Conservation (phyloP, 2,797 vertebrate genomes). For the Australoheros facetus region DNA sequence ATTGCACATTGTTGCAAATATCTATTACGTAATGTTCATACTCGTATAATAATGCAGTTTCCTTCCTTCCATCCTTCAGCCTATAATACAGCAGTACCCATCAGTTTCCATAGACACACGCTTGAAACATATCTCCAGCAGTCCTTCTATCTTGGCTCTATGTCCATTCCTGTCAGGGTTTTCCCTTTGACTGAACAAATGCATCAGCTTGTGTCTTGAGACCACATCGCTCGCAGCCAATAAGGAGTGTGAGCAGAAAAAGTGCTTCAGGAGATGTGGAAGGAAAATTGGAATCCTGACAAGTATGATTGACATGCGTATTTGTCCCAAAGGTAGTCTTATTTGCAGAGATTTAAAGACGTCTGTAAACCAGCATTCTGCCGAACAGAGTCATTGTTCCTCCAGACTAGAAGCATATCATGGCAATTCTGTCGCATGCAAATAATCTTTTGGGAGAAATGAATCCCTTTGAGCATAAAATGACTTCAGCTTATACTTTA, state of each 20-base stretch:
- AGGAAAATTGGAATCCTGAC: constrained; percentile 80
- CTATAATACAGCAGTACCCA: constrained; percentile 64
- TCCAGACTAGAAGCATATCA: constrained; percentile 65
- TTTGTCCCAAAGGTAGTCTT: constrained; percentile 77
- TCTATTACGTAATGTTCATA: constrained; percentile 42
- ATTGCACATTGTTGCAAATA: constrained; percentile 35
- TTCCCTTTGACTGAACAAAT: constrained; percentile 75
- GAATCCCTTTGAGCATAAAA: constrained; percentile 72
- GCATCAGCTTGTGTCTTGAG: constrained; percentile 76
- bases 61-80: constrained; percentile 43
- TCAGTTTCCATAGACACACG: constrained; percentile 67
- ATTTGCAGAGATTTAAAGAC: constrained; percentile 77
- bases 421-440: constrained; percentile 68
- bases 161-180: constrained; percentile 75
- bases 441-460: constrained; percentile 71
- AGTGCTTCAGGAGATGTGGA: constrained; percentile 70
- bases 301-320: constrained; percentile 79
- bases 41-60: constrained; percentile 60
- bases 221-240: constrained; percentile 71
- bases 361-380: constrained; percentile 68
- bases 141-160: constrained; percentile 66
- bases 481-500: constrained; percentile 69
- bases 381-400: constrained; percentile 75
- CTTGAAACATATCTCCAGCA: constrained; percentile 72
- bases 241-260: constrained; percentile 55